Evolutionary conservation across 2,113 vertebrate genomes (phyloP), one percentile per base, ranked within the genome.

Genomic region (Regulus satrapa): DNA sequence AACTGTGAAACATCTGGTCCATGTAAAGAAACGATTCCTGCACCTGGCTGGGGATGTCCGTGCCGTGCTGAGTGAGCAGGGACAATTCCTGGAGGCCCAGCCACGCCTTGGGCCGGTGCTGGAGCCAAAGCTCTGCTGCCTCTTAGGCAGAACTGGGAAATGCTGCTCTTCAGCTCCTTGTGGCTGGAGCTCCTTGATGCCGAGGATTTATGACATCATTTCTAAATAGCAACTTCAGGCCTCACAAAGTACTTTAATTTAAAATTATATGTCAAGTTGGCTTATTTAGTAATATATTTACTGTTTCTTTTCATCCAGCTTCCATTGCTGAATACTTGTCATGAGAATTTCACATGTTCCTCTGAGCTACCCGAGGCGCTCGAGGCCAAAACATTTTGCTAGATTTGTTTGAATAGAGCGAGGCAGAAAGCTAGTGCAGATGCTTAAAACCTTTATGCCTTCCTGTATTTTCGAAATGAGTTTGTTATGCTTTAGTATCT

Each of bases 101-200:
- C 25, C 29, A 2, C 10, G 1, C 4, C 45, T 13, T n/a, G n/a
- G n/a, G n/a, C 40, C 40, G 34, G 1, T 54, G 59, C 38, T 54
- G 62, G 62, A 58, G 69, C 48, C 51, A 46, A 25, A 32, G 34
- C 55, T 88, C 26, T 51, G n/a, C 54, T 93, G 72, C 58, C 68
- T 72, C 86, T 41, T 5, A 25, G 31, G 14, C 40, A 49, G 19
- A 48, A 9, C 31, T 92, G 36, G 51, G 52, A 77, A 64, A 61
- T 51, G 8, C 18, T 80, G 14, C 20, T 54, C 52, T 68, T 63
- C 2, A 68, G 34, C 72, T 87, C 12, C 3, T 61, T 81, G 18
- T 18, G 87, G 12, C 18, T 45, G 32, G 11, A 67, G 18, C 16
- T 73, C 46, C n/a, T 6, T 14, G 41, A 40, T 61, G 41, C 46